Base-by-base conservation (phyloP, 1,140 invertebrate genomes). In the Sarcophaga peregrina region DNA sequence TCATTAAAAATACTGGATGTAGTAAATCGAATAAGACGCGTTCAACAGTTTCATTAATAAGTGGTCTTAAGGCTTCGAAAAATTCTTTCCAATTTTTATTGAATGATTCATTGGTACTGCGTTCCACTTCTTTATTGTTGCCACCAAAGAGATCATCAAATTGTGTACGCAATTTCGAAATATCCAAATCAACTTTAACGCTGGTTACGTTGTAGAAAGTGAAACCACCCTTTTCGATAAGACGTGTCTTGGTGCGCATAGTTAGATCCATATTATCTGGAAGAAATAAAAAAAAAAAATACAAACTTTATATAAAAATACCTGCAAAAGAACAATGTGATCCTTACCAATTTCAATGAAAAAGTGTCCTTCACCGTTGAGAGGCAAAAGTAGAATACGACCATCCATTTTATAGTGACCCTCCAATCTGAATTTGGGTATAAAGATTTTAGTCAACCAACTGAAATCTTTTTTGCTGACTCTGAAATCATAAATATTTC, bases 371-470 rank as follows among this genome's bases (percentile, higher is more conserved):
- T 92, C 91, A 3, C 94, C 94, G 74, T 93, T 92, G 20, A 95
- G 88, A 5, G 94, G 94, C 84, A 95, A 93, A 3, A 95, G 89
- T n/a, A 95, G 89, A 85, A 95, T 94, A 84, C 94, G 93, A 48
- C 94, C 94, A 83, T 92, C 92, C 82, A 95, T 91, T 84, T 94
- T 92, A 85, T 95, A 95, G 20, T 93, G 93, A 6, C 94, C 94
- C 86, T 95, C 94, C 62, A 95, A 92, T 85, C 93, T 91, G 86
- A 94, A 91, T 90, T 93, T 92, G 17, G 93, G 93, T 3, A 94
- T 86, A 82, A 91, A 89, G 15, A 94, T 87, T 88, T 92, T 93
- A 0, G 94, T 94, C 78, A 92, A 92, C 90, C 94, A 94, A 84
- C 92, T 92, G 85, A 93, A 94, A 10, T 93, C 93, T 87, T 93